Evolutionary conservation across 2,888 invertebrate species (phyloP).

Genomic region (Cryptocephalus moraei): DNA sequence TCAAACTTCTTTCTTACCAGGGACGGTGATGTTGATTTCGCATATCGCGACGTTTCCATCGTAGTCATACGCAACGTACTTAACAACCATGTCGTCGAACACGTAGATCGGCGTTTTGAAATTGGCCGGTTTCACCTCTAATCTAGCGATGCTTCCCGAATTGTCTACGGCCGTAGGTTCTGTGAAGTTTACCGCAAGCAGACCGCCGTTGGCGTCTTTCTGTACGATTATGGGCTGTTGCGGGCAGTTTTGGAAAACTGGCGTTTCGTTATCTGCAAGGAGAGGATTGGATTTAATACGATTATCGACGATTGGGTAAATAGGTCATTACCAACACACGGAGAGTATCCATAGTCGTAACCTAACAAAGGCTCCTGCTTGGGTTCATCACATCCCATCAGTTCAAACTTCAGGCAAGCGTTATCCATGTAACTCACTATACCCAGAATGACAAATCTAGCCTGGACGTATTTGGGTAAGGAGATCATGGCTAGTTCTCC

Average conservation of each 20-base stretch:
- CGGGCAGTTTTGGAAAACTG: constrained; percentile 93
- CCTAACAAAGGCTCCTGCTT: constrained; percentile 73
- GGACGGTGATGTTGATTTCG: constrained; percentile 86
- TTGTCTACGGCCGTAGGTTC: constrained; percentile 93
- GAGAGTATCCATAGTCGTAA: constrained; percentile 87
- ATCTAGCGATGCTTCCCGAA: constrained; percentile 85
- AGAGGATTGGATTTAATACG: background rate
- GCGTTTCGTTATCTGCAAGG: constrained; percentile 79
- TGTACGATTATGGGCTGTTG: constrained; percentile 84
- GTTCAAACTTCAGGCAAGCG: constrained; percentile 89
- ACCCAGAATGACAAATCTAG: constrained; percentile 83
- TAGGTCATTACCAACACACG: constrained; percentile 62
- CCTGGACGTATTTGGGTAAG: constrained; percentile 85
- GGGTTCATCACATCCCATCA: constrained; percentile 92
- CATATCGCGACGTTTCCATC: constrained; percentile 97
- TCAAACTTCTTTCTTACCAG: constrained; percentile 45
- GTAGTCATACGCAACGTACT: constrained; percentile 94
- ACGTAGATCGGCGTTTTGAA: constrained; percentile 81
- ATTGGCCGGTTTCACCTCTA: constrained; percentile 86
- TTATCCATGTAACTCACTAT: constrained; percentile 96
- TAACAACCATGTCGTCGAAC: constrained; percentile 85
- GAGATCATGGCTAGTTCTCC: constrained; percentile 95
- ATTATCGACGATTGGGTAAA: background rate
- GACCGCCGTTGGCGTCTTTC: constrained; percentile 80
- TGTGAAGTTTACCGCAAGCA: constrained; percentile 83